Evolutionary conservation across 1,140 invertebrate genomes (phyloP).

Genomic region (Pseudobourletiella spinata): DNA sequence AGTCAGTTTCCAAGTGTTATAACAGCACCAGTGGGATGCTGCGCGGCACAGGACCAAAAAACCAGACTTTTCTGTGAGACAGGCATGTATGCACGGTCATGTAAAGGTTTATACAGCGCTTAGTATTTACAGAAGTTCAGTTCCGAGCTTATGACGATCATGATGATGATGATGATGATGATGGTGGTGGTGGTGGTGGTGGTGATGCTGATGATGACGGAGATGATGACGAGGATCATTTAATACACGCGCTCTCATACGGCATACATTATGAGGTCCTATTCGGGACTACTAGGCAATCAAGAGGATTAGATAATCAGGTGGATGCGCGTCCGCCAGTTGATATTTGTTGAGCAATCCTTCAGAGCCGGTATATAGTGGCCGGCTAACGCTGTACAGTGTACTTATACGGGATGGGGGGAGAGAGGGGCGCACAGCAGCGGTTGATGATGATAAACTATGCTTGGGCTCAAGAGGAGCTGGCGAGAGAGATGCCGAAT

Average conservation of each 20-base stretch:
- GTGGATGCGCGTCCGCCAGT: not conserved
- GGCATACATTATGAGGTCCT: not conserved
- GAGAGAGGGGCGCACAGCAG: too few relatives aligned
- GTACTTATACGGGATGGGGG: too few relatives aligned
- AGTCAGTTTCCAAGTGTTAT: conserved; percentile 6
- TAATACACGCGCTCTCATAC: not conserved
- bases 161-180: too few relatives aligned
- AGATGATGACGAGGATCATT: not conserved
- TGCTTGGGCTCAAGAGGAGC: not conserved
- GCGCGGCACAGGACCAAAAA: too few relatives aligned
- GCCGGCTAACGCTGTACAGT: too few relatives aligned
- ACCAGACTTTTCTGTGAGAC: too few relatives aligned
- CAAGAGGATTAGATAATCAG: not conserved
- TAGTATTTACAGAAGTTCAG: not conserved
- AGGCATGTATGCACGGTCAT: too few relatives aligned
- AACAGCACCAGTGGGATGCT: too few relatives aligned
- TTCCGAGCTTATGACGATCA: too few relatives aligned
- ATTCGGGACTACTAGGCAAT: not conserved
- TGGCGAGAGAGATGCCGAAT: conserved; percentile 8
- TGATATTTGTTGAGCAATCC: not conserved
- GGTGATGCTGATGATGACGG: too few relatives aligned
- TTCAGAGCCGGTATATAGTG: not conserved
- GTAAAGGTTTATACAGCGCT: too few relatives aligned
- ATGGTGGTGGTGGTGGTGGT: too few relatives aligned
- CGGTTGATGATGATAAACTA: conserved; percentile 2